phyloP scores from a whole-genome alignment of 2,888 invertebrate genomes.

The Rhogogaster chlorosoma region DNA sequence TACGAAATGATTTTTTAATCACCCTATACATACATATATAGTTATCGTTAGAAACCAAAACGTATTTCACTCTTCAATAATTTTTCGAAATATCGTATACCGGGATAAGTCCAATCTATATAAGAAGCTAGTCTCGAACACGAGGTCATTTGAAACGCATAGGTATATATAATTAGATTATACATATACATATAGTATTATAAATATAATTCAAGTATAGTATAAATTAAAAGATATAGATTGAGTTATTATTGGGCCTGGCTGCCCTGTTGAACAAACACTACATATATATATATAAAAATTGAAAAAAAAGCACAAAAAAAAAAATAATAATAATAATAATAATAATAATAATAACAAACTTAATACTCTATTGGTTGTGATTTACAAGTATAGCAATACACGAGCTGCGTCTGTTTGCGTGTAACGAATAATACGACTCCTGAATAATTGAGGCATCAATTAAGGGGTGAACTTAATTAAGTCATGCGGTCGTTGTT shows the following conservation, averaged over 20 bases:
- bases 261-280: constrained; percentile 38
- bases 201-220: constrained; percentile 26
- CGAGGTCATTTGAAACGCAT: constrained; percentile 1
- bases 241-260: constrained; percentile 39
- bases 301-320: neutral
- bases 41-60: neutral
- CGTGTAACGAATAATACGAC: constrained; percentile 38
- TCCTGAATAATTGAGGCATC: constrained; percentile 36
- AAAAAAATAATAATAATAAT: constrained; percentile 48
- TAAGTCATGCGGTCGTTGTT: constrained; percentile 29
- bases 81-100: neutral
- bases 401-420: constrained; percentile 57
- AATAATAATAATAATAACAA: constrained; percentile 56
- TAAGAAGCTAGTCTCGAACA: constrained; percentile 27
- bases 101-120: neutral
- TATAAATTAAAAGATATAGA: neutral
- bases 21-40: neutral
- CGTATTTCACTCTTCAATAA: neutral
- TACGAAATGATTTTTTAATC: neutral
- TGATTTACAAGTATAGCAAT: constrained; percentile 76
- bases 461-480: constrained; percentile 38
- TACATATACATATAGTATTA: constrained; percentile 28
- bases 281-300: constrained; percentile 45
- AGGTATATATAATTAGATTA: constrained; percentile 12
- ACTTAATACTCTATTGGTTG: constrained; percentile 76